A percentile compares a stretch with the other conserved stretches of the same genome.
phyloP scores from a whole-genome alignment of 2,797 vertebrate species.

The Anableps anableps region DNA sequence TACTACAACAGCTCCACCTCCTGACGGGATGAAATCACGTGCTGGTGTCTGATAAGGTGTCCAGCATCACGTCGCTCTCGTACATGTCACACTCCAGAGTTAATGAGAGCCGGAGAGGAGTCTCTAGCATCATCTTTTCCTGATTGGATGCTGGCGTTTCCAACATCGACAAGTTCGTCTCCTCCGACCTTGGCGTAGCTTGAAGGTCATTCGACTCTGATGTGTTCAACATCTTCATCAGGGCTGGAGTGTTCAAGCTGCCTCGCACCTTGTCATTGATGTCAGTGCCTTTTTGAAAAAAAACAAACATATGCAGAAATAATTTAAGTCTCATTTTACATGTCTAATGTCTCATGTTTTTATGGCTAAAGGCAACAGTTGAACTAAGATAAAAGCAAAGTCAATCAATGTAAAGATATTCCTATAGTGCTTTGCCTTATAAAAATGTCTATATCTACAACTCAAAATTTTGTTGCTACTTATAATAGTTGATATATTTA shows the following conservation, averaged over 20 bases:
- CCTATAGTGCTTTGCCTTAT: neutral
- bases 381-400: neutral
- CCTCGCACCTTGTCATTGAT: conserved; percentile 95
- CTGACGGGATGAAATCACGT: conserved; percentile 80
- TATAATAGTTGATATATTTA: neutral
- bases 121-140: conserved; percentile 87
- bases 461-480: neutral
- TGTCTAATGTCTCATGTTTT: neutral
- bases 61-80: conserved; percentile 97
- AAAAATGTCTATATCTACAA: neutral
- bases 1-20: conserved; percentile 46
- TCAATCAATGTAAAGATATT: neutral
- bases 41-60: conserved; percentile 98
- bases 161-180: conserved; percentile 84
- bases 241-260: conserved; percentile 88
- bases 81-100: conserved; percentile 98
- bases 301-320: neutral
- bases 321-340: neutral
- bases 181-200: conserved; percentile 85
- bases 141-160: conserved; percentile 84
- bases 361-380: neutral
- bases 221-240: conserved; percentile 95
- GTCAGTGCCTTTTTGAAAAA: conserved; percentile 88
- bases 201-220: conserved; percentile 86
- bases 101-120: conserved; percentile 86